Conservation (phyloP, 1,140 invertebrate genomes). For the Anastatus disparis region DNA sequence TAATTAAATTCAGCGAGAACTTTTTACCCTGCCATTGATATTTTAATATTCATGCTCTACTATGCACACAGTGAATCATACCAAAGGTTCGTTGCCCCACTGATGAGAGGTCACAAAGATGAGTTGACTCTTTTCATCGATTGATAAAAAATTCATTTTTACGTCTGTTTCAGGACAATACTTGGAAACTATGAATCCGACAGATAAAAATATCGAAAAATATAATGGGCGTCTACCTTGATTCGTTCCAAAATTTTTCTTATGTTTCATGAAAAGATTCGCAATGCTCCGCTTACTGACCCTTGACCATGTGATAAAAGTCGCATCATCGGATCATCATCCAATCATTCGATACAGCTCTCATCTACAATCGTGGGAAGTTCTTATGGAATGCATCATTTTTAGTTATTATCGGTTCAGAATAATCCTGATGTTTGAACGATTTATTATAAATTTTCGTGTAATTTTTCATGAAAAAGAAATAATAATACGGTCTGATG, state of each 20-base stretch:
- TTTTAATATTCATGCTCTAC: too few relatives aligned
- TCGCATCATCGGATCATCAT: conserved; percentile 1
- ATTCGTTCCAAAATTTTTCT: conserved; percentile 48
- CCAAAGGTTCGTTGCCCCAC: not conserved
- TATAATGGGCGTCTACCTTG: conserved; percentile 11
- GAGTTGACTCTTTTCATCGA: not conserved
- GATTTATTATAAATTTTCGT: too few relatives aligned
- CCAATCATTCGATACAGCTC: conserved; percentile 6
- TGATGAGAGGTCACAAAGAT: not conserved
- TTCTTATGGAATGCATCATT: not conserved
- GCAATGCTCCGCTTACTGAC: conserved; percentile 32
- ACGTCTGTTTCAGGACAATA: not conserved
- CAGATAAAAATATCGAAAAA: not conserved
- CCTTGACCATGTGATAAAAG: not conserved
- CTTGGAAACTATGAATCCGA: conserved; percentile 11
- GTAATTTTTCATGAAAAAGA: too few relatives aligned
- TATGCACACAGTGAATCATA: too few relatives aligned
- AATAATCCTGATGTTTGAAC: too few relatives aligned
- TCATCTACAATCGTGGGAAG: conserved; percentile 45
- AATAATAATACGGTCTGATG: too few relatives aligned
- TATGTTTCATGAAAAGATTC: conserved; percentile 21
- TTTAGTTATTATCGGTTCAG: too few relatives aligned
- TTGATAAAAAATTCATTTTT: not conserved
- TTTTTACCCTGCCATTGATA: too few relatives aligned
- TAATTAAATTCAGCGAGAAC: too few relatives aligned